Conservation (phyloP, 2,797 vertebrate species). For the Streptopelia turtur region DNA sequence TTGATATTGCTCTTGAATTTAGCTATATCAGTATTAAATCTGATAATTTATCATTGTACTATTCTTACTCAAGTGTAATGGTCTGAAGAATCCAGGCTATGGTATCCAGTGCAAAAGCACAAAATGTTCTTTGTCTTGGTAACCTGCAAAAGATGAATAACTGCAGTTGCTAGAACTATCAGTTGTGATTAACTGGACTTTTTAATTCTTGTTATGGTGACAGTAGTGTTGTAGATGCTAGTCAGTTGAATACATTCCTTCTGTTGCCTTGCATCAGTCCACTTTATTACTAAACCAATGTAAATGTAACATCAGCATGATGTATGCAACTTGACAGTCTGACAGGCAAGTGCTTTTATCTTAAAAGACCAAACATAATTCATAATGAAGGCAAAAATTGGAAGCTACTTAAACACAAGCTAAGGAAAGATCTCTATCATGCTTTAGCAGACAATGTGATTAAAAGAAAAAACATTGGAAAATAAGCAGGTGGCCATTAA, state of each 20-base stretch:
- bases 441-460: background rate
- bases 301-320: background rate
- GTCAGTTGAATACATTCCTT: background rate
- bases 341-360: background rate
- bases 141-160: background rate
- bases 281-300: background rate
- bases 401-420: background rate
- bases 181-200: accelerated
- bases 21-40: background rate
- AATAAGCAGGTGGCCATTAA: background rate
- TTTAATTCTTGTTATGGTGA: background rate
- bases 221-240: background rate
- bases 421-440: background rate
- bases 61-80: background rate
- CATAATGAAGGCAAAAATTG: background rate
- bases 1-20: background rate
- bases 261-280: background rate
- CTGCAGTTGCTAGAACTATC: background rate
- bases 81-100: background rate
- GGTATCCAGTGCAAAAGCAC: background rate
- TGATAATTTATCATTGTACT: background rate
- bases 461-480: background rate
- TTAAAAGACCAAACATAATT: background rate
- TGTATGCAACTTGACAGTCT: background rate
- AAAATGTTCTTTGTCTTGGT: background rate